Conservation (phyloP, 1,140 invertebrate genomes). For the Branchinecta lynchi region DNA sequence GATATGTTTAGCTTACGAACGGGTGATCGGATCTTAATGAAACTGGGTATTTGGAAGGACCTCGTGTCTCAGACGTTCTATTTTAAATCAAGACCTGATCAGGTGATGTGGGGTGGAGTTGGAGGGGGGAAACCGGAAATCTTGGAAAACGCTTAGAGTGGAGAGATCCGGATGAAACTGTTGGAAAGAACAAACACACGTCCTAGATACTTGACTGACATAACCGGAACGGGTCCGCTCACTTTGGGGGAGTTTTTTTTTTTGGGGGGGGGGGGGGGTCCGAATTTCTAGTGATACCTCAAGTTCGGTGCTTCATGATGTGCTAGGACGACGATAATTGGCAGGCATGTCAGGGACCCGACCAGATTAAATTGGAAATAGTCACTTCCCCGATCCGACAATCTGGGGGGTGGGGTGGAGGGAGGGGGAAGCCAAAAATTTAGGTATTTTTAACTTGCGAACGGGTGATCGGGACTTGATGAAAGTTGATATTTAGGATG, state of each 20-base stretch:
- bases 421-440: background rate
- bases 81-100: background rate
- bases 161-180: slow-evolving; percentile 5
- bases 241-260: background rate
- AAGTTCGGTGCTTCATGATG: background rate
- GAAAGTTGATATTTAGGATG: too few species aligned
- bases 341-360: slow-evolving; percentile 3
- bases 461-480: too few species aligned
- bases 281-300: background rate
- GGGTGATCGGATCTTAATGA: too few species aligned
- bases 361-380: background rate
- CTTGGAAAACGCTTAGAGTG: slow-evolving; percentile 8
- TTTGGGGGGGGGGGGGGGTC: background rate
- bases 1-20: too few species aligned
- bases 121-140: slow-evolving; percentile 8
- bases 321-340: slow-evolving; percentile 5
- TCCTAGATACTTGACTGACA: background rate
- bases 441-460: slow-evolving; percentile 1
- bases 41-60: slow-evolving; percentile 1
- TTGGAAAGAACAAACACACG: background rate
- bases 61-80: background rate
- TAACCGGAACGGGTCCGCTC: background rate
- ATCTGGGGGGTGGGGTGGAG: background rate
- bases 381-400: slow-evolving; percentile 1
- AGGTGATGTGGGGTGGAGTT: background rate